Conservation (phyloP, 2,113 vertebrate genomes). For the Oriolus oriolus region DNA sequence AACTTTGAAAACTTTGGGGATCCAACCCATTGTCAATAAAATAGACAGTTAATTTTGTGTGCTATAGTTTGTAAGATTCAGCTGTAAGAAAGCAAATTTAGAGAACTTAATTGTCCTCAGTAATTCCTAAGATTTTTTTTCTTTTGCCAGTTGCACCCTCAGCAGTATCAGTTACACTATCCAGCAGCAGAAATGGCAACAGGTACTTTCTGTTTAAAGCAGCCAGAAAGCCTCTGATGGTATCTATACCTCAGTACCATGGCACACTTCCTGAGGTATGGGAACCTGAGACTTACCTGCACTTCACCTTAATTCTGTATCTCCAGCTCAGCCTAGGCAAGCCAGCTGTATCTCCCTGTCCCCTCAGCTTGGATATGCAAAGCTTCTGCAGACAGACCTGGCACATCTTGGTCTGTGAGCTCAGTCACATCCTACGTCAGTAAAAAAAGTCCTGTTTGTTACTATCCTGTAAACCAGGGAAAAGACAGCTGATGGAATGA, state of each 20-base stretch:
- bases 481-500: neutral
- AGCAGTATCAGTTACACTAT: neutral
- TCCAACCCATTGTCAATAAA: neutral
- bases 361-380: neutral
- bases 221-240: neutral
- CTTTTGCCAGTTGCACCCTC: neutral
- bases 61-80: neutral
- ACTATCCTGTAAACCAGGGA: neutral
- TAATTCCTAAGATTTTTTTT: neutral
- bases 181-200: neutral
- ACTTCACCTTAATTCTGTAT: neutral
- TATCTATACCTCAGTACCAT: neutral
- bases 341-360: neutral
- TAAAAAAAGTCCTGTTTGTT: neutral
- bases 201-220: neutral
- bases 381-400: neutral
- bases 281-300: neutral
- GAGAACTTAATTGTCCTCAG: neutral
- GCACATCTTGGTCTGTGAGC: neutral
- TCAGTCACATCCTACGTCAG: neutral
- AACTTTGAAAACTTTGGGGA: neutral
- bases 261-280: accelerated
- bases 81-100: neutral
- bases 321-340: neutral
- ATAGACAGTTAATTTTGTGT: neutral